Evolutionary conservation across 1,140 invertebrate species (phyloP).

Genomic region (Globodera ellingtonae): DNA sequence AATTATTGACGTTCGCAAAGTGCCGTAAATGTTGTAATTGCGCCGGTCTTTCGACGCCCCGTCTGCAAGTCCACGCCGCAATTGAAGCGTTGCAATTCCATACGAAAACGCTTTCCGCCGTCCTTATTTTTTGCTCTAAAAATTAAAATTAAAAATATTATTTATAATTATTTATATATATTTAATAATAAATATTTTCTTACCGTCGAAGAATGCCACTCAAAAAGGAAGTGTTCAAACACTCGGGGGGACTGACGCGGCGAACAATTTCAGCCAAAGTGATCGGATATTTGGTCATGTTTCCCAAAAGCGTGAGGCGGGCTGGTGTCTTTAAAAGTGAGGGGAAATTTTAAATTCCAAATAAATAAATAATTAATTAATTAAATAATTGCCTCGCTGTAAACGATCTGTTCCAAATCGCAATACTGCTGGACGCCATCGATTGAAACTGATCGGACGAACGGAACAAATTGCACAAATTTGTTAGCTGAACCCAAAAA

Average conservation of each 20-base stretch:
- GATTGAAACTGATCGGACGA: background rate
- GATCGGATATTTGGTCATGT: conserved; percentile 15
- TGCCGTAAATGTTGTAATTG: conserved; percentile 20
- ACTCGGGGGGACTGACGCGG: conserved; percentile 16
- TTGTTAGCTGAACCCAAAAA: background rate
- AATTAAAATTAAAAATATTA: background rate
- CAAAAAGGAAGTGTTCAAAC: conserved; percentile 26
- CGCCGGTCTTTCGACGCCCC: conserved; percentile 18
- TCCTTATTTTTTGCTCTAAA: conserved; percentile 29
- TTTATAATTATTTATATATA: too few species aligned
- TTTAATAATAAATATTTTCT: background rate
- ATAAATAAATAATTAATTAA: background rate
- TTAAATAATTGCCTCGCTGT: background rate
- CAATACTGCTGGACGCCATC: background rate
- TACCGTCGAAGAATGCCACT: conserved; percentile 28
- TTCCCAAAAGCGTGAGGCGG: conserved; percentile 17
- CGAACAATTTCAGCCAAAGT: conserved; percentile 20
- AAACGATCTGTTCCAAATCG: conserved; percentile 2
- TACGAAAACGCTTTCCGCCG: conserved; percentile 17
- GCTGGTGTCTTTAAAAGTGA: conserved; percentile 5
- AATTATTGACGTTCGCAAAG: conserved; percentile 22
- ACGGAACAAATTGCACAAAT: background rate
- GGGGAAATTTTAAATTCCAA: background rate
- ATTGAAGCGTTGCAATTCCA: conserved; percentile 12
- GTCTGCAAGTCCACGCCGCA: conserved; percentile 21